phyloP scores from a whole-genome alignment of 1,140 invertebrate genomes.

The Drosophila arawakana region DNA sequence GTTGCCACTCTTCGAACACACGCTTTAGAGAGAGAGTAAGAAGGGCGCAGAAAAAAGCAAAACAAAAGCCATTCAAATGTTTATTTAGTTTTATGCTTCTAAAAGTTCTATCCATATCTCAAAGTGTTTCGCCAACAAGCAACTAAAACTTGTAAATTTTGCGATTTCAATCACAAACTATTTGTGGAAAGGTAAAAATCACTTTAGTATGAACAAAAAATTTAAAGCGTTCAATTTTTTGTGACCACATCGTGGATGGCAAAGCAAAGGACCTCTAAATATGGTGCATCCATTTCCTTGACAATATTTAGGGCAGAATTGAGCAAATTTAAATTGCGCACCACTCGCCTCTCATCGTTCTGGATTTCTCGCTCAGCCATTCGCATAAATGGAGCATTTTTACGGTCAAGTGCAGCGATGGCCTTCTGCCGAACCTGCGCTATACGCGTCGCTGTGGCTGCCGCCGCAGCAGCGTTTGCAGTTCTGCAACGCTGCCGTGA shows the following conservation, averaged over 20 bases:
- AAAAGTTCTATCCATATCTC: neutral
- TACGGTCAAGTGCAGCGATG: neutral
- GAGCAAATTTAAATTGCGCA: conserved; percentile 20
- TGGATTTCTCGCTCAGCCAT: neutral
- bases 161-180: no score
- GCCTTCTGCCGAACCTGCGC: neutral
- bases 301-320: conserved; percentile 12
- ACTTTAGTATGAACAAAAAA: neutral
- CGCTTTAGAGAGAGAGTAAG: no score
- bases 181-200: no score
- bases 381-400: neutral
- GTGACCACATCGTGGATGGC: conserved; percentile 28
- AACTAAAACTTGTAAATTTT: conserved; percentile 17
- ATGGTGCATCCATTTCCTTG: conserved; percentile 28
- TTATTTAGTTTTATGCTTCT: no score
- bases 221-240: neutral
- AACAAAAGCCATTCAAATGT: no score
- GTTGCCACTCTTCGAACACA: no score
- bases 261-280: conserved; percentile 21
- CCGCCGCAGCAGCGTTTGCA: neutral
- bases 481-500: neutral
- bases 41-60: no score
- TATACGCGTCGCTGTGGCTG: neutral
- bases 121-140: neutral
- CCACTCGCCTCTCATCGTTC: neutral